A percentile compares a stretch with the other conserved stretches of the same genome.
Evolutionary conservation across 1,140 invertebrate species (phyloP).

Genomic region (Penaeus chinensis): DNA sequence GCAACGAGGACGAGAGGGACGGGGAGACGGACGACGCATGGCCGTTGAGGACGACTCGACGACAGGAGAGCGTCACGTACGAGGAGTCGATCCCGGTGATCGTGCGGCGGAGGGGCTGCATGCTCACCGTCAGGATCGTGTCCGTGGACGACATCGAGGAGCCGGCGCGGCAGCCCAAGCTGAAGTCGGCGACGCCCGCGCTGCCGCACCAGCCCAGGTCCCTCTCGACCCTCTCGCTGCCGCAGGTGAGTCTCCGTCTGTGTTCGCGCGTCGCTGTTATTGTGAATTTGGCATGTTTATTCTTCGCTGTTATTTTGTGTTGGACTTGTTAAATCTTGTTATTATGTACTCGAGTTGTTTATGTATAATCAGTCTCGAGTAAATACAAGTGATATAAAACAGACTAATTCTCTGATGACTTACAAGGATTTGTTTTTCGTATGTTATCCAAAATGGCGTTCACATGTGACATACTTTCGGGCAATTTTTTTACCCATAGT

Average conservation of each 20-base stretch:
- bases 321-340: no score
- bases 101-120: slow-evolving; percentile 69
- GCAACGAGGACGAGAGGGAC: neutral
- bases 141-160: slow-evolving; percentile 64
- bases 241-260: slow-evolving; percentile 49
- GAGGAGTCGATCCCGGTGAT: slow-evolving; percentile 70
- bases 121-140: slow-evolving; percentile 68
- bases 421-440: no score
- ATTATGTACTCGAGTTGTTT: no score
- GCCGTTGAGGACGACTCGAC: slow-evolving; percentile 34
- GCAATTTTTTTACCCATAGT: no score
- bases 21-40: neutral
- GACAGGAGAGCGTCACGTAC: slow-evolving; percentile 67
- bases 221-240: slow-evolving; percentile 50
- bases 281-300: no score
- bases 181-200: neutral
- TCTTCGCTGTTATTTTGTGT: neutral
- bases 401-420: no score
- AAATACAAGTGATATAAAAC: no score
- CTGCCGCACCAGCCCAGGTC: slow-evolving; percentile 30
- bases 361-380: no score
- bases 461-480: no score
- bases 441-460: no score
- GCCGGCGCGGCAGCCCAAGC: neutral
- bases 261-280: neutral